A percentile compares a stretch with the other conserved stretches of the same genome.
phyloP scores from a whole-genome alignment of 2,797 vertebrate genomes.

The Champsocephalus esox region DNA sequence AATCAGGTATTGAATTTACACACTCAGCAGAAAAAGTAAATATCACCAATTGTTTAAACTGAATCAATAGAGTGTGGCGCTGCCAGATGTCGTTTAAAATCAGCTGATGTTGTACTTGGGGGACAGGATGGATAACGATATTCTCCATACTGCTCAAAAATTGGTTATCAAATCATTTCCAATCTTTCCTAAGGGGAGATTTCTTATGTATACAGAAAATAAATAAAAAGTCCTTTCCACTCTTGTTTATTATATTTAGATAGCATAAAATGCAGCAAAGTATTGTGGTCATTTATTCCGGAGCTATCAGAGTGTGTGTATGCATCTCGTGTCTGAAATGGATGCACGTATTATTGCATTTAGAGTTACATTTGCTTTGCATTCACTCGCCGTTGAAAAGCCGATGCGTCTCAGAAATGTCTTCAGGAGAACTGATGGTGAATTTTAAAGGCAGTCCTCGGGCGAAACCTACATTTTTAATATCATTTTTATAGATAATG shows the following conservation, averaged over 20 bases:
- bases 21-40: conserved; percentile 13
- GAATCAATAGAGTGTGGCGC: neutral
- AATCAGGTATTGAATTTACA: neutral
- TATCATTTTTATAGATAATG: conserved; percentile 83
- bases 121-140: neutral
- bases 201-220: neutral
- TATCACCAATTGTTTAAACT: conserved; percentile 2
- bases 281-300: conserved; percentile 26
- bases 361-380: conserved; percentile 39
- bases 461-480: conserved; percentile 83
- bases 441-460: conserved; percentile 72
- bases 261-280: conserved; percentile 13
- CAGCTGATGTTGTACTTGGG: neutral
- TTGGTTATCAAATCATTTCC: neutral
- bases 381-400: conserved; percentile 48
- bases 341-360: conserved; percentile 52
- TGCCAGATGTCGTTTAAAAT: conserved; percentile 2
- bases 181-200: conserved; percentile 2
- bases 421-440: conserved; percentile 56
- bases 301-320: conserved; percentile 29
- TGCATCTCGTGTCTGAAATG: conserved; percentile 26
- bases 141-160: neutral
- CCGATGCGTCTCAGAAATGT: conserved; percentile 46
- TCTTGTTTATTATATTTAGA: conserved; percentile 38
- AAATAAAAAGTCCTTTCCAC: conserved; percentile 25